Evolutionary conservation across 2,888 invertebrate genomes (phyloP), one percentile per base, ranked within the genome.

Genomic region (Aelia acuminata): DNA sequence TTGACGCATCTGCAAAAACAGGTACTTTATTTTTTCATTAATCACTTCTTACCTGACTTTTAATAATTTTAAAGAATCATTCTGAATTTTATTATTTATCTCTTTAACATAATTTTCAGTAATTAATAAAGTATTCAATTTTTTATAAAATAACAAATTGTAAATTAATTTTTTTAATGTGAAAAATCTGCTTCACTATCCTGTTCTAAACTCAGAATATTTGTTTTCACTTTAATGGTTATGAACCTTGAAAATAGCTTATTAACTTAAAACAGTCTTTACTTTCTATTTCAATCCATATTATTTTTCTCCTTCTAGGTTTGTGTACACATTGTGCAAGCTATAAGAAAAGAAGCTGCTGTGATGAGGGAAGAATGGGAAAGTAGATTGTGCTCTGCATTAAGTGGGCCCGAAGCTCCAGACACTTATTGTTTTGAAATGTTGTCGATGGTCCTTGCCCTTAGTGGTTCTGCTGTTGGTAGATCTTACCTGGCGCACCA

Each of bases 381-480:
- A 92, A 94, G 94, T 13, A 92, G 94, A 50, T 91, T 95, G n/a
- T 94, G 93, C 89, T 93, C 94, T 0, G 88, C 90, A 1, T 57
- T 86, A 1, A 86, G 89, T 10, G 88, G 88, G n/a, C 89, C 90
- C 13, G 88, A 88, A n/a, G 90, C 90, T 43, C 93, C 94, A 3
- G 98, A 99, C 92, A 97, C 97, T n/a, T 99, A 98, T 92, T 98
- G 98, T 93, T 99, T 98, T 92, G 98, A 99, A 93, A 97, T 99
- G 97, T 93, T 99, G 39, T 98, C 98, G 8, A 96, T 98, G 96
- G 98, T 97, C 85, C 92, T 98, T 91, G 98, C 99, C 0, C 93
- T 99, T 75, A 98, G 98, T 90, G 98, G 98, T 5, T 98, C 98
- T 91, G 94, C 96, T 0, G 97, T 98, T 0, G 98, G 98, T 0